Evolutionary conservation across 2,888 invertebrate genomes (phyloP), one percentile per base, ranked within the genome.

Genomic region (Callyntrura sp.): DNA sequence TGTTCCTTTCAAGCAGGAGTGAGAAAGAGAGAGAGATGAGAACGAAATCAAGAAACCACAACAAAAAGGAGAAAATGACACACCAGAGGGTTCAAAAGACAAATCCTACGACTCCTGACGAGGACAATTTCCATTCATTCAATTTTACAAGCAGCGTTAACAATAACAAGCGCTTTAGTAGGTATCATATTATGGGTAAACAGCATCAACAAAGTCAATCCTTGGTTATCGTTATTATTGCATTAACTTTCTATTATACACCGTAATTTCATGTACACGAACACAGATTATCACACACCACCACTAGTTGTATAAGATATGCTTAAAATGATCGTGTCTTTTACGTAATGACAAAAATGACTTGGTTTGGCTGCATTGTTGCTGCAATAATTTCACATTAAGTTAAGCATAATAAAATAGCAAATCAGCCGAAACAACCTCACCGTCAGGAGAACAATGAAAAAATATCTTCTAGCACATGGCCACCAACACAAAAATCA

Each of bases 361-460:
- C 55, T 83, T 23, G 73, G 73, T 73, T 73, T 45, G 73, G 48
- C 11, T 73, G 35, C 6, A 35, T 35, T 60, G 73, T 48, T 48
- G 23, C 6, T 28, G 84, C 76, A 85, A 78, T 85, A 78, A 85
- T 28, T 65, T 79, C 65, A 86, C 79, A 78, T 86, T 86, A 57
- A 78, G 78, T 78, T 78, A 85, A 85, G 70, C 57, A 73, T 70
- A 70, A 70, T 35, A 83, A 51, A 85, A 85, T 17, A 28, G 78
- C 57, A 78, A 78, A 76, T 76, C 76, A 78, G 78, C 55, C 28
- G 28, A 55, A 78, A 60, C 43, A 85, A 55, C 35, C 35, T 35
- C 35, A 6, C 35, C 35, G 6, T 4, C 20, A 43, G 73, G 25
- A 62, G 62, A 45, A 81, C 81, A 82, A 62, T 45, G 48, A 25